These are phyloP conservation scores for Urosaurus nigricauda DNA, from an alignment of 2,797 vertebrate genomes.

Conservation along the genomic window DNA sequence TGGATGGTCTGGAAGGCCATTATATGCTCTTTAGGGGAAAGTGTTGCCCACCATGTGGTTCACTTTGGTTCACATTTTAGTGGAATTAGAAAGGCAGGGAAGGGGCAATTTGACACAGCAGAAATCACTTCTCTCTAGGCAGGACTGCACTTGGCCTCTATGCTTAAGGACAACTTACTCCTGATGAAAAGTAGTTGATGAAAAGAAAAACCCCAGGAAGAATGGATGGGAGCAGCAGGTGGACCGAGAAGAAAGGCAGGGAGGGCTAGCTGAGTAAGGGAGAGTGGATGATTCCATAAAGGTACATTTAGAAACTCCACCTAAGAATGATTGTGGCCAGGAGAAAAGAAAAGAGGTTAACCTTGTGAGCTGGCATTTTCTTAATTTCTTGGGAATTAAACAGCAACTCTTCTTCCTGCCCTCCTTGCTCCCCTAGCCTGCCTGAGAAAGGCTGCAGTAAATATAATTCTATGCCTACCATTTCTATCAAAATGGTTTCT, in stretches of 20 bases:
- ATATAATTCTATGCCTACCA: too few species aligned
- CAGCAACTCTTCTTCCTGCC: not conserved
- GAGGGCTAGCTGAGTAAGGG: not conserved
- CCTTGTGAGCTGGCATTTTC: not conserved
- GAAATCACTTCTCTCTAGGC: slow-evolving; percentile 54
- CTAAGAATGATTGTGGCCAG: slow-evolving; percentile 19
- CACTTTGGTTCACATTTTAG: slow-evolving; percentile 6
- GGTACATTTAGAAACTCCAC: slow-evolving; percentile 35
- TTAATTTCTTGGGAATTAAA: not conserved
- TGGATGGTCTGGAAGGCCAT: not conserved
- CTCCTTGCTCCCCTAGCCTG: not conserved
- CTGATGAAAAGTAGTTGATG: slow-evolving; percentile 49
- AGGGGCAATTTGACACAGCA: slow-evolving; percentile 62
- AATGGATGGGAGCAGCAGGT: slow-evolving; percentile 30
- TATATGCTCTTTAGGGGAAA: not conserved
- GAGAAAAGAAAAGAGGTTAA: not conserved
- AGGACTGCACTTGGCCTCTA: slow-evolving; percentile 23
- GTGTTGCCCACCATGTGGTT: slow-evolving; percentile 23
- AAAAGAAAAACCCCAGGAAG: slow-evolving; percentile 42
- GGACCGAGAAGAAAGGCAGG: not conserved
- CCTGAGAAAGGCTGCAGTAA: too few species aligned
- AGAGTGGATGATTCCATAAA: not conserved
- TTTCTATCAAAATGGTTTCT: not conserved
- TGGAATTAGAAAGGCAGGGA: slow-evolving; percentile 43
- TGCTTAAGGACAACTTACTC: slow-evolving; percentile 31